Percentiles rank a stretch among this genome's conserved stretches.
These are phyloP conservation scores for Patella pellucida DNA, from an alignment of 2,888 invertebrate genomes.

Conservation along the genomic window DNA sequence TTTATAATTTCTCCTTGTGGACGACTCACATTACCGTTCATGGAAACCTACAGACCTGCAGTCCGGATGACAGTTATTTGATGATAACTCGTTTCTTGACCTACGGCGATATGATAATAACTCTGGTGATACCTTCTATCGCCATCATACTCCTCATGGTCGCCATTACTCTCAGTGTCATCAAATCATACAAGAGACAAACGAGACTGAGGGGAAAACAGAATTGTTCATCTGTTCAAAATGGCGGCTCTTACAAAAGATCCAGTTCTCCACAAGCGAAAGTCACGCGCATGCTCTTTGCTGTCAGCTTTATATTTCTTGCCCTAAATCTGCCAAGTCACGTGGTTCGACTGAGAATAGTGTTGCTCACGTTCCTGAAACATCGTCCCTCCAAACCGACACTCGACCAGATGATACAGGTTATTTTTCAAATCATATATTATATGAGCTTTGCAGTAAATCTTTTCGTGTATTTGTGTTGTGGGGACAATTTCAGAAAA, in stretches of 20 bases:
- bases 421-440: conserved; percentile 48
- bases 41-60: conserved; percentile 1
- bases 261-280: conserved; percentile 30
- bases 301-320: conserved; percentile 53
- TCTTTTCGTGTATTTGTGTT: conserved; percentile 49
- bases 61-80: conserved; percentile 4
- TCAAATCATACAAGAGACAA: conserved; percentile 34
- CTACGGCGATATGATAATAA: conserved; percentile 41
- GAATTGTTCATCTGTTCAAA: conserved; percentile 12
- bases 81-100: conserved; percentile 26
- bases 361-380: conserved; percentile 18
- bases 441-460: conserved; percentile 55
- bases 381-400: background rate
- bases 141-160: conserved; percentile 40
- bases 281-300: conserved; percentile 53
- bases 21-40: conserved; percentile 27
- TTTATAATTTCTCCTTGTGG: conserved; percentile 46
- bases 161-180: conserved; percentile 34
- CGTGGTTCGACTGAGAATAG: conserved; percentile 40
- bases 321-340: conserved; percentile 54
- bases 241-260: conserved; percentile 3
- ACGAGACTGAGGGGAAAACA: conserved; percentile 27
- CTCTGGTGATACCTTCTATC: conserved; percentile 43
- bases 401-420: background rate
- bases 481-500: conserved; percentile 50